Evolutionary conservation across 64 coral and sea anemone genomes (phyloP), one percentile per base, ranked within the genome.

Genomic region (Platygyra sinensis): DNA sequence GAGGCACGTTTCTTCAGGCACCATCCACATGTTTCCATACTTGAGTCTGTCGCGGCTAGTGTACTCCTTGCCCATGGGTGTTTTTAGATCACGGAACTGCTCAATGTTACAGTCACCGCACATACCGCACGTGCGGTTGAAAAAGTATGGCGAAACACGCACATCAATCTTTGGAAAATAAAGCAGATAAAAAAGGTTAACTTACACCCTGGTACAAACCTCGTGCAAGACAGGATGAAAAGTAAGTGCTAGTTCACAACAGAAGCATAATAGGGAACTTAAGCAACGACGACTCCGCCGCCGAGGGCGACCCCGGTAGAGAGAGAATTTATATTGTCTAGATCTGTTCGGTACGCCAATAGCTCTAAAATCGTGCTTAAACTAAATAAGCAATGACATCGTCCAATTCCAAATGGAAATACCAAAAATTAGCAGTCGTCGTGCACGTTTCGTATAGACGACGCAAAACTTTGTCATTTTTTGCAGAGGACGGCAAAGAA

Each of bases 51-150:
- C 60, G 20, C 1, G 4, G 13, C 2, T 11, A 61, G 31, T 67
- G 80, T 67, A 83, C 6, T 31, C 28, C 16, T 22, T 31, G 27
- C 80, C 80, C 36, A 32, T 38, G 42, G 80, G 80, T 24, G 80
- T 83, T n/a, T 83, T 83, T 10, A 83, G 61, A 18, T 83, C 80
- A 30, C 18, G 30, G 32, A 42, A 67, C 59, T 67, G 61, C 18
- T 83, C 80, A 46, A 31, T 31, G 67, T 83, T 83, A 20, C 30
- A 42, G 27, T 83, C 80, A 0, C 80, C 80, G 5, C 80, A 83
- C 80, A 83, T 83, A 17, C 80, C 80, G 24, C 80, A 83, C 5
- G 80, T 83, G 42, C 80, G 80, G 60, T 83, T 65, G 61, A 83
- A 83, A 63, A 67, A 67, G 61, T 63, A 83, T 61, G 60, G 80